Evolutionary conservation across 1,140 invertebrate genomes (phyloP).

Genomic region (Drosophila pruinosa): DNA sequence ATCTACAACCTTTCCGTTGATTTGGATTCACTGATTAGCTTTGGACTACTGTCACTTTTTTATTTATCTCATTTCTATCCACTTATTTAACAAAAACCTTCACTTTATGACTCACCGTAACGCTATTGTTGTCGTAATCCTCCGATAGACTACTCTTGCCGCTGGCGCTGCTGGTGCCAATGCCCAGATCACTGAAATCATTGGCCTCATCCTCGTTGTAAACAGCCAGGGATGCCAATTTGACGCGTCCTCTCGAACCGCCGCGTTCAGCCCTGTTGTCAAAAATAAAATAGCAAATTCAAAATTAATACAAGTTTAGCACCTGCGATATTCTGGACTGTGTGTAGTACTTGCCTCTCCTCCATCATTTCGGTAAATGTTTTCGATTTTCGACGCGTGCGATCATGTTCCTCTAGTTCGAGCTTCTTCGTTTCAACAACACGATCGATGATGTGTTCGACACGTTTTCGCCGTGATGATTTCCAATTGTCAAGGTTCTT

Average conservation of each 20-base stretch:
- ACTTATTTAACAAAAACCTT: not conserved
- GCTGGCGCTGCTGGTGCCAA: constrained; percentile 90
- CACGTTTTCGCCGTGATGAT: constrained; percentile 93
- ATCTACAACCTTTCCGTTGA: too few relatives aligned
- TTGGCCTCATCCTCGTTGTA: constrained; percentile 91
- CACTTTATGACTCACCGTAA: constrained; percentile 85
- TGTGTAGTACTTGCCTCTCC: constrained; percentile 87
- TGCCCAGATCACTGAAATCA: constrained; percentile 91
- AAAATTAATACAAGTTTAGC: not conserved
- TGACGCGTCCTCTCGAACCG: constrained; percentile 69
- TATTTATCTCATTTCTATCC: not conserved
- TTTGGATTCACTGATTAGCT: not conserved
- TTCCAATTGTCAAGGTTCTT: constrained; percentile 98
- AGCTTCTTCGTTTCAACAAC: constrained; percentile 94
- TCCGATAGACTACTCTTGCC: constrained; percentile 89
- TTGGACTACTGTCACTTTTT: not conserved
- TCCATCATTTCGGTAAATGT: constrained; percentile 97
- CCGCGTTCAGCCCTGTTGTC: constrained; percentile 84
- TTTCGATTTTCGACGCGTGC: constrained; percentile 90
- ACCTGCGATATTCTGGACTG: not conserved
- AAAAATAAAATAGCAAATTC: too few relatives aligned
- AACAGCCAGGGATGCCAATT: constrained; percentile 86
- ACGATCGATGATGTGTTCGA: constrained; percentile 94
- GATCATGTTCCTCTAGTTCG: constrained; percentile 89
- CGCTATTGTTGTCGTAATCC: constrained; percentile 88